These are phyloP conservation scores for Galeopterus variegatus DNA, from an alignment of 2,113 vertebrate genomes.

Conservation along the genomic window DNA sequence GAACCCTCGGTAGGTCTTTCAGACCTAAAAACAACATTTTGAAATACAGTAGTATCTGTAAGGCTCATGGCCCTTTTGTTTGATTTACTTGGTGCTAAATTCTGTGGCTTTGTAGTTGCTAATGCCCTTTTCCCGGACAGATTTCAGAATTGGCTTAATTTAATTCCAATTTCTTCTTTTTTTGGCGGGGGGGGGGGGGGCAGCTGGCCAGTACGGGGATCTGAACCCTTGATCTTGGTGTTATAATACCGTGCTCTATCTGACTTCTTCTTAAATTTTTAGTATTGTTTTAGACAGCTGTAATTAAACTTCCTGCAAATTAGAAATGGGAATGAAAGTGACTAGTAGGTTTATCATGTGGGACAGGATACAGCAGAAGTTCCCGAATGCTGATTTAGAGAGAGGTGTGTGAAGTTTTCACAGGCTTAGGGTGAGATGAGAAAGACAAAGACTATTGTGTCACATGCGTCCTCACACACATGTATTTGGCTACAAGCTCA, in stretches of 20 bases:
- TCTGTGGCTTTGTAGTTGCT: neutral
- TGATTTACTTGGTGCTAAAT: neutral
- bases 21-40: neutral
- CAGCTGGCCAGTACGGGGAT: no score
- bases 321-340: slow-evolving; percentile 6
- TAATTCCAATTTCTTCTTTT: slow-evolving; percentile 52
- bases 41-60: neutral
- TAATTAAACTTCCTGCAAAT: slow-evolving; percentile 50
- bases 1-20: neutral
- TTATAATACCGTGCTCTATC: neutral
- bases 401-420: neutral
- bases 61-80: neutral
- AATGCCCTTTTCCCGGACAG: neutral
- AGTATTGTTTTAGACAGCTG: slow-evolving; percentile 18
- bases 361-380: neutral
- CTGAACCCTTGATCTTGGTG: no score
- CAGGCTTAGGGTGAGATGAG: neutral
- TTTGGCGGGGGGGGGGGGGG: no score
- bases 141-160: neutral
- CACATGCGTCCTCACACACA: no score
- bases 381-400: neutral
- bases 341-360: neutral
- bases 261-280: slow-evolving; percentile 43
- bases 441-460: neutral
- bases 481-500: neutral